phyloP scores from a whole-genome alignment of 2,888 invertebrate species.

The Acrobasis consociella region DNA sequence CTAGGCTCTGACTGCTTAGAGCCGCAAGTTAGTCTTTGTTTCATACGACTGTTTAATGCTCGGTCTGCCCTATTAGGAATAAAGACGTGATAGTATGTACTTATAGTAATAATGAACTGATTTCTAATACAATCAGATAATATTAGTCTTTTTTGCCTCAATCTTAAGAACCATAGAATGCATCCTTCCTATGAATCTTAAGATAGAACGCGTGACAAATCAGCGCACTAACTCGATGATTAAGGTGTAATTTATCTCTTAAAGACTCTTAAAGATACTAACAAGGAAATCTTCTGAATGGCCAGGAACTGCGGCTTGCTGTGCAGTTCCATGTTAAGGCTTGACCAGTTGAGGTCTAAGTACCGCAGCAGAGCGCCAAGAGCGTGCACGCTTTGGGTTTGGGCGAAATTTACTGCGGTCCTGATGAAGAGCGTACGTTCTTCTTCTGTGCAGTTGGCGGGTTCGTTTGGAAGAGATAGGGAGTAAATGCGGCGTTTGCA shows the following conservation, averaged over 20 bases:
- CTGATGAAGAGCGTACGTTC: slow-evolving; percentile 83
- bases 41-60: too few relatives aligned
- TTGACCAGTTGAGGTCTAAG: slow-evolving; percentile 85
- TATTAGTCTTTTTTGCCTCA: too few relatives aligned
- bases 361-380: slow-evolving; percentile 88
- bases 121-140: too few relatives aligned
- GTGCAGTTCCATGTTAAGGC: slow-evolving; percentile 73
- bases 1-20: too few relatives aligned
- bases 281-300: slow-evolving; percentile 85
- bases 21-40: too few relatives aligned
- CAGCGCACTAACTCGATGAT: not conserved
- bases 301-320: slow-evolving; percentile 76
- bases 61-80: too few relatives aligned
- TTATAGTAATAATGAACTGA: too few relatives aligned
- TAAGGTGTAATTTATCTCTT: not conserved
- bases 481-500: slow-evolving; percentile 81
- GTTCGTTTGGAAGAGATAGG: slow-evolving; percentile 81
- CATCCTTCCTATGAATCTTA: too few relatives aligned
- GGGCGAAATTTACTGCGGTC: slow-evolving; percentile 84
- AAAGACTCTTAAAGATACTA: slow-evolving; percentile 48
- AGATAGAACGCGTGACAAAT: too few relatives aligned
- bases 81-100: too few relatives aligned
- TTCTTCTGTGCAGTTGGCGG: slow-evolving; percentile 72
- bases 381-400: slow-evolving; percentile 85
- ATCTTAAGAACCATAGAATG: too few relatives aligned